A percentile compares a stretch with the other conserved stretches of the same genome.
phyloP scores from a whole-genome alignment of 2,113 vertebrate species.

The Petrocephalus zakoni region DNA sequence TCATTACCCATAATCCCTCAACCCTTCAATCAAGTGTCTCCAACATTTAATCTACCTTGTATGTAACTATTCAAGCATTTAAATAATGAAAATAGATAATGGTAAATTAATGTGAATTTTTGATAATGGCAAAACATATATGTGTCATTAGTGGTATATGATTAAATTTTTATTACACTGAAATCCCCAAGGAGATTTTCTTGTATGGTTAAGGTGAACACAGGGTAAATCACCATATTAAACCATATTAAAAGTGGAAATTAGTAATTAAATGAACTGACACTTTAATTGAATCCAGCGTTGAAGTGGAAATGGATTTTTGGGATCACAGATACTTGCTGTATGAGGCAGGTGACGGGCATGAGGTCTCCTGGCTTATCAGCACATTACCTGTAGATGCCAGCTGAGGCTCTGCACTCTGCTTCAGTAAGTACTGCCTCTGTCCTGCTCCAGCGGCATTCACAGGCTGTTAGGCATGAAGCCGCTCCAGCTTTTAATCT shows the following conservation, averaged over 20 bases:
- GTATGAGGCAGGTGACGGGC: background rate
- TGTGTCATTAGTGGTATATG: background rate
- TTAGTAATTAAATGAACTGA: background rate
- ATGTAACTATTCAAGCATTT: background rate
- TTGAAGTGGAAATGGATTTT: background rate
- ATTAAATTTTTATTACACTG: background rate
- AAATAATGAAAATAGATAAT: background rate
- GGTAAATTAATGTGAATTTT: background rate
- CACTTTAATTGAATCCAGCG: background rate
- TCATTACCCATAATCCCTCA: background rate
- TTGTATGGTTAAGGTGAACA: background rate
- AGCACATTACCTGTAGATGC: background rate
- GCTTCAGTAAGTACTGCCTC: background rate
- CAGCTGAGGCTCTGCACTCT: background rate
- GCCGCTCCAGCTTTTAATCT: background rate
- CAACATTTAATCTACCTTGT: background rate
- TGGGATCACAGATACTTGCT: background rate
- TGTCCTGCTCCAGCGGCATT: background rate
- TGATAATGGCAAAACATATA: background rate
- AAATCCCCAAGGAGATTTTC: background rate
- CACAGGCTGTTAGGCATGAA: background rate
- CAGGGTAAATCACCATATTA: background rate
- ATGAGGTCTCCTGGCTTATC: background rate
- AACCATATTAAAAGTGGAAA: slow-evolving; percentile 1
- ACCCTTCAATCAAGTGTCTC: background rate